A percentile compares a stretch with the other conserved stretches of the same genome.
Conservation (phyloP, 2,797 vertebrate genomes). For the Dermochelys coriacea region DNA sequence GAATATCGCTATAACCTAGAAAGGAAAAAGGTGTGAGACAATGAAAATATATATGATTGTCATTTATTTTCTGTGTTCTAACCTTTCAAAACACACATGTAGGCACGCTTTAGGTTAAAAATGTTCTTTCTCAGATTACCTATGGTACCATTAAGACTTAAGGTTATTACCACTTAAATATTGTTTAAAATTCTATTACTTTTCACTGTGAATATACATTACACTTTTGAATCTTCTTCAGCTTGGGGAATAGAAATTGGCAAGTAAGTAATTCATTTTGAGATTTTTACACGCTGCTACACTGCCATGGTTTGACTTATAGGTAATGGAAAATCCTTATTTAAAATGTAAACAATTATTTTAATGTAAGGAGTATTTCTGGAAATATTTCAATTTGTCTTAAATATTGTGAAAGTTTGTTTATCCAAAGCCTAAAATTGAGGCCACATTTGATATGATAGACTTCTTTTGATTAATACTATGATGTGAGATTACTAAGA, state of each 20-base stretch:
- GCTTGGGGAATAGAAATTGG: neutral
- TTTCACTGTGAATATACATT: neutral
- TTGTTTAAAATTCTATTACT: too few species aligned
- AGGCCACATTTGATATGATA: neutral
- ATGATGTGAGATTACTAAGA: neutral
- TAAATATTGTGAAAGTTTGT: neutral
- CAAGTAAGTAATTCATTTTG: neutral
- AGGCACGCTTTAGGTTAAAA: too few species aligned
- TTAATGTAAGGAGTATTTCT: accelerated
- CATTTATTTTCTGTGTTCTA: neutral
- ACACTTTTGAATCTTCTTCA: neutral
- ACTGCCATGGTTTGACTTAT: neutral
- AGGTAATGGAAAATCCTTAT: neutral
- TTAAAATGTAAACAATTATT: neutral
- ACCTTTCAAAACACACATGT: neutral
- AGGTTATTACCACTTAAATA: too few species aligned
- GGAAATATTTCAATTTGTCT: neutral
- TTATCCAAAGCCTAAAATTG: neutral
- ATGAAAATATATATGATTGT: neutral
- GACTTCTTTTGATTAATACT: neutral
- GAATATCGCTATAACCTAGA: neutral
- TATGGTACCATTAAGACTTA: neutral
- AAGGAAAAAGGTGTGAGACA: neutral
- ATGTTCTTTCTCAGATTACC: neutral
- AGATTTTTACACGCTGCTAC: neutral